Evolutionary conservation across 1,140 invertebrate species (phyloP).

Genomic region (Trachymyrmex septentrionalis): DNA sequence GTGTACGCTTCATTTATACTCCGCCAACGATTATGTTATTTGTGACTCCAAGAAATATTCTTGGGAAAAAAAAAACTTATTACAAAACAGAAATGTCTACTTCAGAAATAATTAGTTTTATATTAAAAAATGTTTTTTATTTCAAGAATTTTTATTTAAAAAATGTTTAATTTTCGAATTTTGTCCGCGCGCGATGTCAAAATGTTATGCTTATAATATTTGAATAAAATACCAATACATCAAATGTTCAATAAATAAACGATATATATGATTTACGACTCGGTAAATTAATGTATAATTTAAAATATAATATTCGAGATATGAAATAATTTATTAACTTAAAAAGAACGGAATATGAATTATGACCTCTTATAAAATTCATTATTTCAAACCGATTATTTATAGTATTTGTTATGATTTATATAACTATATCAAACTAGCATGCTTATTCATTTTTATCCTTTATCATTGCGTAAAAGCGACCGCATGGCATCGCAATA

Average conservation of each 20-base stretch:
- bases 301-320: background rate
- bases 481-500: background rate
- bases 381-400: conserved; percentile 20
- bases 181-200: background rate
- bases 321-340: background rate
- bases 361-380: conserved; percentile 1
- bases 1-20: background rate
- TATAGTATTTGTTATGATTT: background rate
- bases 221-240: background rate
- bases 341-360: background rate
- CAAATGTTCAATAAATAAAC: background rate
- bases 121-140: background rate
- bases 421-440: background rate
- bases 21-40: background rate
- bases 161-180: background rate
- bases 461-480: background rate
- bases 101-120: background rate
- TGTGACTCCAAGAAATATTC: background rate
- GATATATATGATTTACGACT: background rate
- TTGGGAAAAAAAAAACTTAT: background rate
- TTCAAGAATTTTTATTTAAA: background rate
- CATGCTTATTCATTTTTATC: background rate
- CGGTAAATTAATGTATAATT: conserved; percentile 15
- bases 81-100: background rate
- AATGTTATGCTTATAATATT: background rate